phyloP scores from a whole-genome alignment of 2,113 vertebrate species.

The Ceuthmochares aereus region DNA sequence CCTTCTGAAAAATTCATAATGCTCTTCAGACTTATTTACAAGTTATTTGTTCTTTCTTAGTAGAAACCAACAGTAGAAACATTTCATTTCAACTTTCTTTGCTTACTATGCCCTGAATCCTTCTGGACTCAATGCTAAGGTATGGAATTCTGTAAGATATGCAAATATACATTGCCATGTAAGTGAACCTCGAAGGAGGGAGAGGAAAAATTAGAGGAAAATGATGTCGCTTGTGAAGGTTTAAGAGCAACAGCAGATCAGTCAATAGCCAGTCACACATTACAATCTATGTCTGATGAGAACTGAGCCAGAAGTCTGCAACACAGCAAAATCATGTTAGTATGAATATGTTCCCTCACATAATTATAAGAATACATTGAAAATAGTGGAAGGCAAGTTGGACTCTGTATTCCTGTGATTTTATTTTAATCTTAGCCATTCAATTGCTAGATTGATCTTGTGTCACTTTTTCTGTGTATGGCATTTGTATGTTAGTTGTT shows the following conservation, averaged over 20 bases:
- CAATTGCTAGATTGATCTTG: background rate
- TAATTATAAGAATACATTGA: background rate
- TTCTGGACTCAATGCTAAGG: background rate
- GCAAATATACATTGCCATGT: background rate
- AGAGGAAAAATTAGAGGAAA: background rate
- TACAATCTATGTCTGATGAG: background rate
- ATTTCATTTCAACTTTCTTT: background rate
- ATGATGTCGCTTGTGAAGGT: background rate
- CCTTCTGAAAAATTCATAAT: constrained; percentile 37
- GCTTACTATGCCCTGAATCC: background rate
- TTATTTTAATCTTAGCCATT: background rate
- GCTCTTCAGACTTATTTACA: constrained; percentile 36
- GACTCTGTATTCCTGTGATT: background rate
- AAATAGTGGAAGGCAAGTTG: background rate
- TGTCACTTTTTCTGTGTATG: background rate
- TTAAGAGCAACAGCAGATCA: background rate
- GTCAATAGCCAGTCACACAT: background rate
- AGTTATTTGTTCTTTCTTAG: constrained; percentile 23
- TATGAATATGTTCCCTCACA: background rate
- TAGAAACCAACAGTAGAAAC: background rate
- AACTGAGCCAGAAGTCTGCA: background rate
- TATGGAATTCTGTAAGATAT: background rate
- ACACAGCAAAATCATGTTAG: background rate
- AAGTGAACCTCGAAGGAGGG: background rate
- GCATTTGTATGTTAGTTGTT: background rate